Base-by-base conservation (phyloP, 2,797 vertebrate species). In the Lates japonicus region DNA sequence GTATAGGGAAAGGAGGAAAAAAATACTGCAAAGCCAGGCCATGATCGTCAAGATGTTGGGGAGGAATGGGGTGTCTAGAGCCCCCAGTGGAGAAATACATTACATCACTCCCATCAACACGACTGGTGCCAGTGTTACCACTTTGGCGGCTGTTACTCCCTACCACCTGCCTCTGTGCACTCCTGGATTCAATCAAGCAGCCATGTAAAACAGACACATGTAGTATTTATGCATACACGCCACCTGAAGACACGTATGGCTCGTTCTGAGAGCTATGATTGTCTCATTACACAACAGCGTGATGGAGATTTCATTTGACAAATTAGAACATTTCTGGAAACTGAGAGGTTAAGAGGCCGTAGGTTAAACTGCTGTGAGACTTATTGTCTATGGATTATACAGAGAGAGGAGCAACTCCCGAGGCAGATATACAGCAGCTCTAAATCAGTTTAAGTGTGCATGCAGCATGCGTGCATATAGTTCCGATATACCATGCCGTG, bases 101-200 rank as follows among this genome's bases (percentile, higher is more conserved):
- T 81, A 49, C 77, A 76, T 77, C 70, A 37, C 74, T 59, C 64
- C 70, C 63, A 76, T 85, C 70, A 84, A 68, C 78, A 59, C 75
- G 10, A 69, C 44, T 7, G 29, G 49, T 58, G 64, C 51, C 46
- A 61, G 79, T 71, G 74, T 61, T 82, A 81, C 52, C 55, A 80
- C 84, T 69, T 66, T 80, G 62, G 76, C 25, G 51, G 59, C 44
- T 68, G 77, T 71, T 75, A 7, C 74, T 84, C 20, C n/a, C 44
- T 12, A 81, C 71, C 87, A 80, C 79, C 82, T 84, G 83, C 78
- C 75, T 76, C 74, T 29, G 73, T 77, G 48, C 59, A 44, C 73
- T 87, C 87, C 79, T 64, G 86, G 71, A 86, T 87, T 88, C 82
- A 90, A 86, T 88, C 86, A 84, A 46, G 55, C 81, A 1, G 65